These are phyloP conservation scores for Prionace glauca DNA, from an alignment of 2,797 vertebrate species.

Conservation along the genomic window DNA sequence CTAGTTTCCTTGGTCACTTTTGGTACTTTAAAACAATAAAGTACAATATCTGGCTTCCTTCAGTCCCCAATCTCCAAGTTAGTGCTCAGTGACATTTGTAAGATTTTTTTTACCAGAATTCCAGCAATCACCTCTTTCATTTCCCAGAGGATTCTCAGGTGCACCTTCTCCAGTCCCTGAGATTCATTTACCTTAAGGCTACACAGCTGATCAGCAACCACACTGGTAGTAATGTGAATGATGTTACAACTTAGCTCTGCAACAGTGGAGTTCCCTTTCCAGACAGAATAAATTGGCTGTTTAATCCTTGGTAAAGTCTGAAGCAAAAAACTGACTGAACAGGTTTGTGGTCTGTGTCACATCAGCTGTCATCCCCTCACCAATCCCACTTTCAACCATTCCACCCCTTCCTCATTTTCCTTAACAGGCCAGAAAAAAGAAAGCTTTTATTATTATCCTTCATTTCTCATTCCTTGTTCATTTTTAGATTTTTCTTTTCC, in stretches of 20 bases:
- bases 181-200: neutral
- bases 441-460: neutral
- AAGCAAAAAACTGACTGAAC: neutral
- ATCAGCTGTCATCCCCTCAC: neutral
- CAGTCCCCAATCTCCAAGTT: too few relatives aligned
- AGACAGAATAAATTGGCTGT: neutral
- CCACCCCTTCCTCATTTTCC: neutral
- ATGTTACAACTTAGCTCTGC: neutral
- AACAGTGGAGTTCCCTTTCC: neutral
- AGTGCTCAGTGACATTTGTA: neutral
- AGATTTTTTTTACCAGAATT: neutral
- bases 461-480: neutral
- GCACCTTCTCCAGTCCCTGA: neutral
- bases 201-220: neutral
- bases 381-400: neutral
- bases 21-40: neutral
- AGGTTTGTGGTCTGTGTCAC: neutral
- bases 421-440: neutral
- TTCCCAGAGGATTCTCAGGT: neutral
- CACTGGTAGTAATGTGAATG: neutral
- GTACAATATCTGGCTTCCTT: neutral
- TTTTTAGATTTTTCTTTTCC: neutral
- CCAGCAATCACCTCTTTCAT: neutral
- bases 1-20: neutral
- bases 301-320: neutral